Conservation (phyloP, 2,888 invertebrate genomes). For the Crossocerus cetratus region DNA sequence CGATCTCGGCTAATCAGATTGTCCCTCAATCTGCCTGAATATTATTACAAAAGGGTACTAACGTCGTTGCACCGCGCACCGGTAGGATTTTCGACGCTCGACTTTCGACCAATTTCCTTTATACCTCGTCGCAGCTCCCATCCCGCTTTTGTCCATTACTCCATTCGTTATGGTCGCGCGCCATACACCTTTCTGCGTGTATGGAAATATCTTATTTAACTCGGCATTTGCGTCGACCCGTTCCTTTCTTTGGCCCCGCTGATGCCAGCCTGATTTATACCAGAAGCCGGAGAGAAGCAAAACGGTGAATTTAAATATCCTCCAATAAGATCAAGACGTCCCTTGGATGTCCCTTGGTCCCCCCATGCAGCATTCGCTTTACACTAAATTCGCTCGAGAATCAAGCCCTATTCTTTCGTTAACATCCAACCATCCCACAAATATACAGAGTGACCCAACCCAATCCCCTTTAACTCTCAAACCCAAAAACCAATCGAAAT, state of each 20-base stretch:
- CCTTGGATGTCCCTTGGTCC: not conserved
- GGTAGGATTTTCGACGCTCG: slow-evolving; percentile 27
- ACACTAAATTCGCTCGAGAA: not conserved
- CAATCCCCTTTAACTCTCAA: too few species aligned
- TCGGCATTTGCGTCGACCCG: slow-evolving; percentile 28
- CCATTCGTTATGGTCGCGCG: not conserved
- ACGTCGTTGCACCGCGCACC: slow-evolving; percentile 46
- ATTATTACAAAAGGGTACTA: slow-evolving; percentile 58
- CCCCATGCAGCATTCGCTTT: not conserved
- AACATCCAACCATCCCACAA: too few species aligned
- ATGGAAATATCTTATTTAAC: slow-evolving; percentile 44
- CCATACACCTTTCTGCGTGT: slow-evolving; percentile 10
- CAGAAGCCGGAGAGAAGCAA: not conserved
- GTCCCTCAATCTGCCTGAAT: slow-evolving; percentile 64
- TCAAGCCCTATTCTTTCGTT: not conserved
- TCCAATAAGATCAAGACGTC: not conserved
- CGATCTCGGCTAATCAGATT: slow-evolving; percentile 61
- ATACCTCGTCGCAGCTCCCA: slow-evolving; percentile 14
- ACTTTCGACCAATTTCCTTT: slow-evolving; percentile 38
- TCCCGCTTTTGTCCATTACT: slow-evolving; percentile 22
- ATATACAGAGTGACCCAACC: too few species aligned
- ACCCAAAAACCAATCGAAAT: too few species aligned
- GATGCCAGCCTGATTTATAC: slow-evolving; percentile 20
- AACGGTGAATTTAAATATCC: not conserved
- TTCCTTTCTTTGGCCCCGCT: not conserved